Evolutionary conservation across 2,113 vertebrate genomes (phyloP), one percentile per base, ranked within the genome.

Genomic region (Diglossa brunneiventris): DNA sequence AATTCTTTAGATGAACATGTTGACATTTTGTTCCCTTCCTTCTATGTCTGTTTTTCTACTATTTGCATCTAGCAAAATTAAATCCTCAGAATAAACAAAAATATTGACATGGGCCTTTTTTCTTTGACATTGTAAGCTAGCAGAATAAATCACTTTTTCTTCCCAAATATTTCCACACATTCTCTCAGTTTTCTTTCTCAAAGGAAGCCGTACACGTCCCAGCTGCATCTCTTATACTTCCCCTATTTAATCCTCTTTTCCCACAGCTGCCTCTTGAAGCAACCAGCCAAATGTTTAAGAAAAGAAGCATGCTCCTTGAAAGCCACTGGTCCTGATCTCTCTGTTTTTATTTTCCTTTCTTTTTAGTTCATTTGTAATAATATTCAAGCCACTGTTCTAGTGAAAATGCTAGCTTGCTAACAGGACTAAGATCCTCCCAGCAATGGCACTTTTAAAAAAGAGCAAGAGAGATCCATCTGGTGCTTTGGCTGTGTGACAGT

Each of bases 341-440:
- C 35, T 41, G 28, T 1, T 80, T 84, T 87, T 64, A 52, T 73
- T 96, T 95, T 70, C 22, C 15, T 74, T 85, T 85, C 52, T 77
- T 70, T 49, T 50, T 41, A 80, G 31, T 70, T 92, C 6, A 92
- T 89, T 75, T 67, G 13, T 78, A 93, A 69, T 56, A 67, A 74
- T 74, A 69, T 83, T 84, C 49, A 70, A 80, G 70, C 47, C 33
- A 75, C 39, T 72, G 56, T 63, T 52, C 44, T 44, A 79, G 39
- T 76, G 67, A 88, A 93, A 87, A 90, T 42, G 35, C 35, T 79
- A 92, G 88, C 35, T 82, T 79, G 70, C 70, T 93, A 59, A 93
- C 35, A 52, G 49, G 39, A 85, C 56, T 76, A 80, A 61, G 44
- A 73, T 70, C 83, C 63, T 56, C 49, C 30, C 52, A 79, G 49